Base-by-base conservation (phyloP, 2,113 vertebrate genomes). In the Potamarius usumacintae region DNA sequence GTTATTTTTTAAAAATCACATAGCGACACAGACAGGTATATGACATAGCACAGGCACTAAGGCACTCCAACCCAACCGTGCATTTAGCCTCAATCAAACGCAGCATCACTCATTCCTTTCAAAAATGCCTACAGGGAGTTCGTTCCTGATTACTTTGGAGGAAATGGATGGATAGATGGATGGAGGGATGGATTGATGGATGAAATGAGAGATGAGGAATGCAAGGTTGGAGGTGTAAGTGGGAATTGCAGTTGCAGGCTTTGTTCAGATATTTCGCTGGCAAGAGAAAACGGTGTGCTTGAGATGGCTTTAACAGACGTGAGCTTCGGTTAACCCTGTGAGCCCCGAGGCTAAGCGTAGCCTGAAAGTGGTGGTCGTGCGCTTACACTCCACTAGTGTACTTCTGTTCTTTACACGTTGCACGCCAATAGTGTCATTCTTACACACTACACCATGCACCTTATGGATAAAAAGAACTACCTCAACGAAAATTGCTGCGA, bases 271-370 rank as follows among this genome's bases (percentile, higher is more conserved):
- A 84, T 86, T 86, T 89, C 84, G 67, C 72, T 90, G 83, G 90
- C 86, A 90, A 85, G 90, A 94, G 92, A 90, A 90, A 88, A 90
- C 93, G 89, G 89, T 94, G 91, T 79, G 60, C 48, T 78, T 88
- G 93, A 74, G 89, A 95, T 94, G 85, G 85, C 82, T 95, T 94
- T 93, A 72, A 89, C 95, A 95, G 92, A 94, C 90, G 91, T 78
- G 12, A 25, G 65, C 53, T 67, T 89, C 90, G 15, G 58, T 92
- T 84, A 91, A 83, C 62, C 42, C 62, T 9, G 22, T 67, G 48
- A 82, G 34, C 52, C n/a, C 25, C 7, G 62, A 52, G 62, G 82
- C 14, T 52, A 17, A 83, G 58, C 25, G 25, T 53, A 12, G 14
- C 50, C 52, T 77, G 52, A 79, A 79, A 57, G 52, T 30, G 7